Evolutionary conservation across 2,797 vertebrate genomes (phyloP).

Genomic region (Muscicapa striata): DNA sequence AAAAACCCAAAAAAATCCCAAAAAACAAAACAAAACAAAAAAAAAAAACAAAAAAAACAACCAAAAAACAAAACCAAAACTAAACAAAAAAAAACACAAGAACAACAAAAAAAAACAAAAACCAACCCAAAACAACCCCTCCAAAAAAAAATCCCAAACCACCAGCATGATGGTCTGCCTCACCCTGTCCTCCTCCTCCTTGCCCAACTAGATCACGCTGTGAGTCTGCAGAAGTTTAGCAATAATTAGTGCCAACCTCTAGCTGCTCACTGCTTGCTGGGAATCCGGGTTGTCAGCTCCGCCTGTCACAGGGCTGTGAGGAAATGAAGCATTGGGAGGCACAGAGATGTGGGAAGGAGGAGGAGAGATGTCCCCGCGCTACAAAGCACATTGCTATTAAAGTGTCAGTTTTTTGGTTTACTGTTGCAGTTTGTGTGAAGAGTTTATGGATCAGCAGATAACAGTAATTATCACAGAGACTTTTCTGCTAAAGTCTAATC

Average conservation of each 20-base stretch:
- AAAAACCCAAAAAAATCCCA: not conserved
- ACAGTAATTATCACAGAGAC: constrained; percentile 75
- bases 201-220: not conserved
- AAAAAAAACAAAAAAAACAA: not conserved
- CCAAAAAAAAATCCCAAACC: not conserved
- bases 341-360: constrained; percentile 58
- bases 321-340: constrained; percentile 64
- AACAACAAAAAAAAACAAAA: not conserved
- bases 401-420: constrained; percentile 75
- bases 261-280: constrained; percentile 29
- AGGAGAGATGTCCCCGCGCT: constrained; percentile 47
- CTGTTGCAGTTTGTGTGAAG: constrained; percentile 73
- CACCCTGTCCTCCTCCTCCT: not conserved
- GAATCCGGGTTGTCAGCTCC: constrained; percentile 58
- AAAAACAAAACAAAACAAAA: not conserved
- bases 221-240: constrained; percentile 62
- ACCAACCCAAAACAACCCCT: not conserved
- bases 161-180: not conserved
- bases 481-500: constrained; percentile 50
- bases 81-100: not conserved
- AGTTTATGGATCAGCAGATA: constrained; percentile 80
- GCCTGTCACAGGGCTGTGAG: constrained; percentile 59
- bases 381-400: constrained; percentile 74
- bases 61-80: too few species aligned
- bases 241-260: constrained; percentile 67